Evolutionary conservation across 2,113 vertebrate species (phyloP).

Genomic region (Aviceda subcristata): DNA sequence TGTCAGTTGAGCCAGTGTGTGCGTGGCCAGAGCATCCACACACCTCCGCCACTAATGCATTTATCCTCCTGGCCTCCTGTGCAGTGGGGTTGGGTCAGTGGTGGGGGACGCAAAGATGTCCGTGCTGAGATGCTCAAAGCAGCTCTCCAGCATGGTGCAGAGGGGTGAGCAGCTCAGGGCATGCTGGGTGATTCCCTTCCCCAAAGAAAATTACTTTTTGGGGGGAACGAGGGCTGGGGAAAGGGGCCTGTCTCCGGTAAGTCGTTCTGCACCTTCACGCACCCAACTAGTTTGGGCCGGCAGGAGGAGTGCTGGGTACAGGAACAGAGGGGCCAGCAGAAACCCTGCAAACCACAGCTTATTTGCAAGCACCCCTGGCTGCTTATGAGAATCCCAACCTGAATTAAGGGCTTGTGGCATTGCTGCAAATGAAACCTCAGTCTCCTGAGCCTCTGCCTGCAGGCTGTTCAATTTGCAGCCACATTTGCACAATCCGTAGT

Average conservation of each 20-base stretch:
- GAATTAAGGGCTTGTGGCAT: not conserved
- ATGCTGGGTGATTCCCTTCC: not conserved
- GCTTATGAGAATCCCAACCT: not conserved
- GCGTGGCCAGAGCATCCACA: not conserved
- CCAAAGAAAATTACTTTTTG: not conserved
- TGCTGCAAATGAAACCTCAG: not conserved
- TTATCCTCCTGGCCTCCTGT: not conserved
- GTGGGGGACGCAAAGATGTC: not conserved
- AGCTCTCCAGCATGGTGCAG: not conserved
- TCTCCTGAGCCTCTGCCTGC: not conserved
- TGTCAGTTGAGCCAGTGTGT: accelerated
- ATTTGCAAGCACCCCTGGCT: not conserved
- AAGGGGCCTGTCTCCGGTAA: not conserved
- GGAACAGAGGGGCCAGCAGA: not conserved
- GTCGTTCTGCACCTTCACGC: not conserved
- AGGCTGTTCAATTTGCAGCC: not conserved
- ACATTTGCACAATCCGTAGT: not conserved
- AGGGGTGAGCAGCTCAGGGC: not conserved
- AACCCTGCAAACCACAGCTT: not conserved
- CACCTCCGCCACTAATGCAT: not conserved
- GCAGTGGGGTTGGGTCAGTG: not conserved
- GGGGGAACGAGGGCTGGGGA: not conserved
- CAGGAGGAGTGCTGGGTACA: not conserved
- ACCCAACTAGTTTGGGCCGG: not conserved
- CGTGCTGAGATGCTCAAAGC: not conserved